Evolutionary conservation across 2,113 vertebrate species (phyloP), one percentile per base, ranked within the genome.

Genomic region (Pseudonaja textilis): DNA sequence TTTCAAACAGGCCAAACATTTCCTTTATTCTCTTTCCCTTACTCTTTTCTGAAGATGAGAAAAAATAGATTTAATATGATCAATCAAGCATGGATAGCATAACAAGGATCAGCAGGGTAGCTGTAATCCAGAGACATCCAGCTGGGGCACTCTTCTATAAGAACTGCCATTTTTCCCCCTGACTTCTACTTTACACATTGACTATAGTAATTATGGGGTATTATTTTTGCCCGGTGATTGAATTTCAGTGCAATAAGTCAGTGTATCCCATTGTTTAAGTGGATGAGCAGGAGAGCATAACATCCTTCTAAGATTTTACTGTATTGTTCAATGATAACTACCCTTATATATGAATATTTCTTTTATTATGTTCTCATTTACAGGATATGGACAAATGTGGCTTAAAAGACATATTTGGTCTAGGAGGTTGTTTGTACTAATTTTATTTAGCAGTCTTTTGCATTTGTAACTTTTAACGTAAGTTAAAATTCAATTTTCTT

Each of bases 51-150:
- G 50, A 89, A 89, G 89, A 89, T 87, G 42, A 89, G 42, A n/a
- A 42, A 42, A 94, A 81, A 92, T 42, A 90, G 92, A 94, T 93
- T 93, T 81, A 90, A 93, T 93, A 47, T 89, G 94, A 92, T 95
- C 95, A 89, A 22, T 94, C 64, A 64, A 94, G 89, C 59, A 55
- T 90, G 61, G 90, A 61, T 22, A 90, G 52, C 59, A 87, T 90
- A 91, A 3, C 12, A 42, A 42, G 91, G 55, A 88, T 89, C 85
- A 90, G 87, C 56, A 87, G 56, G 74, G 11, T 6, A 20, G 3
- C 26, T 12, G 45, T 9, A 1, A 4, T 54, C 88, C 39, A 11
- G 52, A 69, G 39, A 0, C 0, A 23, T 11, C 57, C 91, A 47
- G 59, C n/a, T 25, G n/a, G n/a, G 55, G 34, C 22, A 34, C 16